Conservation (phyloP, 2,113 vertebrate genomes). For the Colistium nudipinnis region DNA sequence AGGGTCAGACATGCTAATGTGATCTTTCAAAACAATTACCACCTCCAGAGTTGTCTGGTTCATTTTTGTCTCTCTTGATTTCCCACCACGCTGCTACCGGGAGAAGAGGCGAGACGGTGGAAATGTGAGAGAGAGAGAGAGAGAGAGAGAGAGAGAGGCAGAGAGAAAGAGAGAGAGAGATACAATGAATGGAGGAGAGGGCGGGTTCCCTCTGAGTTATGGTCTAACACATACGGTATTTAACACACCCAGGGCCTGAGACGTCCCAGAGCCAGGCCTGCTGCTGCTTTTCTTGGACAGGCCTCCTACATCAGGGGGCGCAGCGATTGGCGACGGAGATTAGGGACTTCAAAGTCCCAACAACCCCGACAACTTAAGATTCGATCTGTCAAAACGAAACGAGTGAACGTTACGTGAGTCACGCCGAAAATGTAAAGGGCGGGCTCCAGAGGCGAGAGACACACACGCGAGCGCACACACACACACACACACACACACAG, state of each 20-base stretch:
- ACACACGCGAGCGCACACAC: constrained; percentile 1
- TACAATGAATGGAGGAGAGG: constrained; percentile 15
- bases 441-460: constrained; percentile 35
- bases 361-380: constrained; percentile 42
- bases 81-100: constrained; percentile 25
- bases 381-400: constrained; percentile 61
- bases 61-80: constrained; percentile 17
- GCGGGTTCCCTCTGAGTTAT: constrained; percentile 40
- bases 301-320: constrained; percentile 40
- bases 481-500: constrained; percentile 9
- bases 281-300: constrained; percentile 69
- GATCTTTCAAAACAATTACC: constrained; percentile 13
- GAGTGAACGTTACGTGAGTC: constrained; percentile 29
- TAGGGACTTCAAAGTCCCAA: constrained; percentile 67
- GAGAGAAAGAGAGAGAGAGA: constrained; percentile 35
- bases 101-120: constrained; percentile 24
- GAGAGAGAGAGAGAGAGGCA: constrained; percentile 10
- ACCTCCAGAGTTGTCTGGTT: constrained; percentile 7
- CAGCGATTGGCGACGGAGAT: constrained; percentile 68
- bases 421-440: constrained; percentile 28
- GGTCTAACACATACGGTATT: constrained; percentile 35
- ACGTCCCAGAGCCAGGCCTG: constrained; percentile 37
- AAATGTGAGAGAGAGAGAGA: constrained; percentile 29
- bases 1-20: neutral
- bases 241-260: constrained; percentile 47